Base-by-base conservation (phyloP, 35 echinoderm and acorn worm genomes). In the Chiridota heheva region DNA sequence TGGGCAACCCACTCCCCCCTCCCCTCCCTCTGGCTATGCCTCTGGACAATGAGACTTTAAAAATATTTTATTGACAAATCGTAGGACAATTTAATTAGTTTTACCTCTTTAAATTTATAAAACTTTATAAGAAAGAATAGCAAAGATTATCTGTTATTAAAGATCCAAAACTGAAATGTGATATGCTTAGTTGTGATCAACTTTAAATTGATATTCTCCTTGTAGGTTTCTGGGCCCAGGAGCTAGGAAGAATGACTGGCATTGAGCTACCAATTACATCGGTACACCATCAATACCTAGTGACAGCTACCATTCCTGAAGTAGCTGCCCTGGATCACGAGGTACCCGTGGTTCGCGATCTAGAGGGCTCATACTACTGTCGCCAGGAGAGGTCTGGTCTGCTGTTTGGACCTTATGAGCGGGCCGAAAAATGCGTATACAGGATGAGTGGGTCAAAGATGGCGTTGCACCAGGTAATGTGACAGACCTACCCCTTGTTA, bases 301-400 rank as follows among this genome's bases (percentile, higher is more conserved):
- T 98, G 15, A 98, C 95, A 27, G 91, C 89, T n/a, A 87, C 95
- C 37, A 98, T 98, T 42, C 95, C 95, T 0, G 95, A 98, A 61
- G 95, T 98, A 5, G 80, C 80, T 47, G 95, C 88, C 5, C 63
- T 98, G 22, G 70, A 91, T 57, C 16, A 53, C 0, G 95, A 98
- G 58, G 35, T 91, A 13, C 95, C 95, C 30, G 95, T 98, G 4
- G 86, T 98, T 36, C 62, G 95, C 17, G 95, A 98, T 46, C 60
- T 98, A 59, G 95, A 98, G 58, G 86, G 86, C 22, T 98, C 95
- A 1, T 98, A 98, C 65, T 98, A 98, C 76, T 47, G 91, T 3
- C 51, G 93, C 16, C 89, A 91, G 55, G 90, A 92, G 84, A 42
- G 93, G 4, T 65, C 56, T 32, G 93, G 93, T 4, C 81, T 98